Evolutionary conservation across 2,797 vertebrate genomes (phyloP).

Genomic region (Myotis pilosus): DNA sequence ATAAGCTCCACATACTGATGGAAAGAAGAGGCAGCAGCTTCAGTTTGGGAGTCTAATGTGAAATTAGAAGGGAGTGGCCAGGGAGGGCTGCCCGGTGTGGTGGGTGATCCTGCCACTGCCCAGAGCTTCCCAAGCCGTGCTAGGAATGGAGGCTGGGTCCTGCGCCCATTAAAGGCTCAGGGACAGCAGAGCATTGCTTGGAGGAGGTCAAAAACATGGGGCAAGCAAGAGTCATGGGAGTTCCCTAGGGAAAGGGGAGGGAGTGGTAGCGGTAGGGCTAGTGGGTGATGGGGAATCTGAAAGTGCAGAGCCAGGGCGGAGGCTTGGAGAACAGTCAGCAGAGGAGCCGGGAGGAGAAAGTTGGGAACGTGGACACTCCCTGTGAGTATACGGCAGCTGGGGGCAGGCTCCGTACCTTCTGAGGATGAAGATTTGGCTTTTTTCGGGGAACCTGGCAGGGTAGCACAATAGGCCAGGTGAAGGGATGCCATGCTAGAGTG

Average conservation of each 20-base stretch:
- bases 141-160: not conserved
- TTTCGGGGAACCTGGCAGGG: not conserved
- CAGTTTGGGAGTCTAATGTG: not conserved
- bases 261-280: not conserved
- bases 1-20: not conserved
- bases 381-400: not conserved
- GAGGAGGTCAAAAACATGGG: not conserved
- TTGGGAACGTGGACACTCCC: not conserved
- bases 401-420: not conserved
- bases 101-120: rapidly evolving
- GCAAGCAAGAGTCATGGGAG: not conserved
- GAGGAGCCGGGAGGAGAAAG: not conserved
- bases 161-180: not conserved
- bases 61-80: not conserved
- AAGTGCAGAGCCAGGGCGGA: not conserved
- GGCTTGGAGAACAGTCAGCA: not conserved
- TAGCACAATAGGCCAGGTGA: not conserved
- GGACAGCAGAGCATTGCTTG: not conserved
- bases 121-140: not conserved
- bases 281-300: not conserved
- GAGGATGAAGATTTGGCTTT: not conserved
- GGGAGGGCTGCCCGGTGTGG: not conserved
- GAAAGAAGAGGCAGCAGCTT: not conserved
- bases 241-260: not conserved
- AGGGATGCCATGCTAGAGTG: not conserved